Percentiles rank a stretch among this genome's conserved stretches.
phyloP scores from a whole-genome alignment of 2,113 vertebrate species.

The Lasiurus cinereus region DNA sequence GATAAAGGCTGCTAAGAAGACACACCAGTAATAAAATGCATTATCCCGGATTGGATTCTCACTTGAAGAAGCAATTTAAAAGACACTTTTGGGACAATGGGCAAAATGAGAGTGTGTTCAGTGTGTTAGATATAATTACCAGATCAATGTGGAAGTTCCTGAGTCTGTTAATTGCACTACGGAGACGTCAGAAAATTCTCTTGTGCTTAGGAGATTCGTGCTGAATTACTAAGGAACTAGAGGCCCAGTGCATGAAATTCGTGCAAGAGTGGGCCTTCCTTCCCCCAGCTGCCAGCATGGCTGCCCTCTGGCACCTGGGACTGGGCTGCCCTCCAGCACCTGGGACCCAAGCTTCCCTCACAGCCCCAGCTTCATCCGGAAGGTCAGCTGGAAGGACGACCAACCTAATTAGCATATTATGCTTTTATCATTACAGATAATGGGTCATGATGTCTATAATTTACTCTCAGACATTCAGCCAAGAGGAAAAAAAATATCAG shows the following conservation, averaged over 20 bases:
- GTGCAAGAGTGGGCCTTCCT: too few relatives aligned
- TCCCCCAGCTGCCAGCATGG: too few relatives aligned
- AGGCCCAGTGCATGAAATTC: too few relatives aligned
- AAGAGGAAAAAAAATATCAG: not conserved
- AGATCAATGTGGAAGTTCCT: not conserved
- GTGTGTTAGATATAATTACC: not conserved
- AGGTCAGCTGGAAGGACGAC: too few relatives aligned
- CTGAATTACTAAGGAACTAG: not conserved
- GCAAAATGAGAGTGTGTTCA: not conserved
- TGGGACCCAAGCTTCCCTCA: too few relatives aligned
- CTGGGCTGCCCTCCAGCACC: too few relatives aligned
- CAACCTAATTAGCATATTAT: too few relatives aligned
- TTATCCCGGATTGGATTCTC: not conserved
- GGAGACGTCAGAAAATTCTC: not conserved
- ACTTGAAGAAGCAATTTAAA: not conserved
- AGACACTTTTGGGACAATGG: not conserved
- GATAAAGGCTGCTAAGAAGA: not conserved
- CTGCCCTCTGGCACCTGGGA: too few relatives aligned
- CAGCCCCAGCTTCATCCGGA: too few relatives aligned
- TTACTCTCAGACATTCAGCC: not conserved
- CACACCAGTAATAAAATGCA: not conserved
- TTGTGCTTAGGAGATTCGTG: not conserved
- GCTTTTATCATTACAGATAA: not conserved
- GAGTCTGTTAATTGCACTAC: not conserved
- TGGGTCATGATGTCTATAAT: not conserved